Conservation (phyloP, 1,140 invertebrate species). For the Mya arenaria region DNA sequence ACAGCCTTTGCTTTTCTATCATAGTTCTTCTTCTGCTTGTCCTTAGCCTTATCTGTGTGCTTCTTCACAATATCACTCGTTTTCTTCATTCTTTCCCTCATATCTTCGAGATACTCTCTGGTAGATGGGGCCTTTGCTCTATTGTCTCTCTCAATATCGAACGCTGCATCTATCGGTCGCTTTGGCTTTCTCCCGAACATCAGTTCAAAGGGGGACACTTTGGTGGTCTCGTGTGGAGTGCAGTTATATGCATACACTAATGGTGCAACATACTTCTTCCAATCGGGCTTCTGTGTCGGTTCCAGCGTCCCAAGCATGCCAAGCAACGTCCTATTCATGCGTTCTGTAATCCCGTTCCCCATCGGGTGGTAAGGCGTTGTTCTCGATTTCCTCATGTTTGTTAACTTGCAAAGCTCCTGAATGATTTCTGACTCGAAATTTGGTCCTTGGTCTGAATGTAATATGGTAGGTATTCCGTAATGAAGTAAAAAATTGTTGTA, state of each 20-base stretch:
- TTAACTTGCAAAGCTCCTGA: constrained; percentile 40
- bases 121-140: not conserved
- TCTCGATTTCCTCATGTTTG: constrained; percentile 25
- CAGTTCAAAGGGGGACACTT: constrained; percentile 38
- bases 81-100: constrained; percentile 13
- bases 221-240: constrained; percentile 54
- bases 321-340: constrained; percentile 49
- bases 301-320: constrained; percentile 54
- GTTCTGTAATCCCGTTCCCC: constrained; percentile 19
- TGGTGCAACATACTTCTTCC: constrained; percentile 48
- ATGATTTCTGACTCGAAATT: constrained; percentile 53
- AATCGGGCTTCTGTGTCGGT: constrained; percentile 41
- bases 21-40: constrained; percentile 28
- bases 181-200: constrained; percentile 54
- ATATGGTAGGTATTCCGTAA: constrained; percentile 45
- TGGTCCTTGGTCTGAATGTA: constrained; percentile 48
- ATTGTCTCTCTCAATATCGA: constrained; percentile 2
- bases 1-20: constrained; percentile 33
- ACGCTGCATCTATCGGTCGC: constrained; percentile 46
- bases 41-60: constrained; percentile 1
- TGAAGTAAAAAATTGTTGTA: constrained; percentile 44
- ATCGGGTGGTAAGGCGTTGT: constrained; percentile 26
- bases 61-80: constrained; percentile 36
- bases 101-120: constrained; percentile 38
- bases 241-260: constrained; percentile 58